Evolutionary conservation across 2,113 vertebrate species (phyloP), one percentile per base, ranked within the genome.

Genomic region (Ariopsis seemanni): DNA sequence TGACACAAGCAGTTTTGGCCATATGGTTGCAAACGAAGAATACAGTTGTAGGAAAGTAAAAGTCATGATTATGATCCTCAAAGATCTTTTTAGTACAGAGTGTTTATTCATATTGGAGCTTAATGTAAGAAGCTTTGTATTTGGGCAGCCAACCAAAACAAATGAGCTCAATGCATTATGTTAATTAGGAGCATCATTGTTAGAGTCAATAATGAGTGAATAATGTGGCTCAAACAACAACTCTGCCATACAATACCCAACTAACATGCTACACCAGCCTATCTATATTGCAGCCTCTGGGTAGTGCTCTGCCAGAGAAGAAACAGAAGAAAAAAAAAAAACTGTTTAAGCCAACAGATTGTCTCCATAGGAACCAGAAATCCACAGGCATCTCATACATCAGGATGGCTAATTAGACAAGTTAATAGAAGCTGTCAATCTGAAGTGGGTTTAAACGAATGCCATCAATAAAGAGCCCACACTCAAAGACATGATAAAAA

Each of bases 391-490:
- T 82, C 60, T 85, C 57, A 82, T 84, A 89, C 65, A 83, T 62
- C 60, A 82, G 50, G 42, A 85, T 5, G 50, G 58, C 67, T 87
- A 87, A 89, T 85, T 85, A 89, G 75, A 85, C 52, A 69, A 87
- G 82, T 72, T 85, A 85, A 90, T 83, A 78, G 86, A 72, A 78
- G 77, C 69, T 85, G 86, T 86, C 86, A 87, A 87, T 77, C 30
- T 57, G 72, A 53, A 77, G 69, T 27, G 71, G 83, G 79, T 87
- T 89, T 90, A 88, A 90, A 85, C 79, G 55, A 74, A 89, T 87
- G 62, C 57, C 58, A 85, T 85, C 81, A 88, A 86, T 88, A 85
- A 82, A 55, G 63, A 87, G 62, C n/a, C 18, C 85, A 87, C 83
- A 82, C 74, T 83, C 42, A 53, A 63, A 75, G 80, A 63, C 83